A percentile compares a stretch with the other conserved stretches of the same genome.
These are phyloP conservation scores for Hippolais icterina DNA, from an alignment of 2,113 vertebrate species.

Conservation along the genomic window DNA sequence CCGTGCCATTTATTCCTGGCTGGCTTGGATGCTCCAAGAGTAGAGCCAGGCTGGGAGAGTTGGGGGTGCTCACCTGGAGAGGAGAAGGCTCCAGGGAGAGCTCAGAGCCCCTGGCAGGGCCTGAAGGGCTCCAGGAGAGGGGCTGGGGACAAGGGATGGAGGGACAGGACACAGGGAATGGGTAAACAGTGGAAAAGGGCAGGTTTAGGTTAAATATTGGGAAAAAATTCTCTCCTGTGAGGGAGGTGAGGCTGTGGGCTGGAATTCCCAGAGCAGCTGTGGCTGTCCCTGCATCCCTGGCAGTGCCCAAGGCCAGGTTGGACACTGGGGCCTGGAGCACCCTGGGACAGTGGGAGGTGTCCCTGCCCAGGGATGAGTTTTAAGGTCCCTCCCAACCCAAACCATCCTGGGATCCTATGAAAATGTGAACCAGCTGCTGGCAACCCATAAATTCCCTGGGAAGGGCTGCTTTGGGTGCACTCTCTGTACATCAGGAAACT, in stretches of 20 bases:
- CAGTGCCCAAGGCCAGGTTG: neutral
- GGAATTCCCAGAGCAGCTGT: neutral
- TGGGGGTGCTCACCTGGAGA: neutral
- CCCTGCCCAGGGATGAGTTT: neutral
- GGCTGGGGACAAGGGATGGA: neutral
- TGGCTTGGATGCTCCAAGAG: neutral
- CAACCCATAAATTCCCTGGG: fast-evolving
- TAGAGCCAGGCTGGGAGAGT: neutral
- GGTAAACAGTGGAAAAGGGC: neutral
- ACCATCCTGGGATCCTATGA: neutral
- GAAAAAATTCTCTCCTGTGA: neutral
- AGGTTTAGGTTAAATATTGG: neutral
- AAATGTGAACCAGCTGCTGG: neutral
- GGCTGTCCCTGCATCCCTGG: neutral
- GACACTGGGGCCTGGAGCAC: neutral
- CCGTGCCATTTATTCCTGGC: neutral
- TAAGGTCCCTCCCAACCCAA: neutral
- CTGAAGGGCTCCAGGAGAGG: neutral
- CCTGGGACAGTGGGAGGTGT: neutral
- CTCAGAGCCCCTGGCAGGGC: neutral
- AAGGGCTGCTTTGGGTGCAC: neutral
- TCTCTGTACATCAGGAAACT: fast-evolving
- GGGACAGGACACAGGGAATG: neutral
- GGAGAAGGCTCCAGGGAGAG: fast-evolving
- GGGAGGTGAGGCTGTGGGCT: fast-evolving